Base-by-base conservation (phyloP, 2,888 invertebrate genomes). In the Stenichneumon culpator region DNA sequence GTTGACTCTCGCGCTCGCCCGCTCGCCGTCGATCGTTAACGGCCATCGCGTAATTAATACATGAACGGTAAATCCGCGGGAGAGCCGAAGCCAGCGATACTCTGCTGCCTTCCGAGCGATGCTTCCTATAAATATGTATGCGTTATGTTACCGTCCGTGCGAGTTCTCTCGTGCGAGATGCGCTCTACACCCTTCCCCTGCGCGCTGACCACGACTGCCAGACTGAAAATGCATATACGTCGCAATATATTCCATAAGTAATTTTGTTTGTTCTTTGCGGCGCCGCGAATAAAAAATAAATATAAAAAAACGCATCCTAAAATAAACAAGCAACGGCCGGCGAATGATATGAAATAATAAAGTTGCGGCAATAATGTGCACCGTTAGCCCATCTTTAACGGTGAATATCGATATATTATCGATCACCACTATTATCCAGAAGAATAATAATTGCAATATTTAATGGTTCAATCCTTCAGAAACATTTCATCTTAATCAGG, bases 121-220 rank as follows among this genome's bases (percentile, higher is more conserved):
- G 85, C 83, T 86, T 84, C 87, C 89, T 86, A 91, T 92, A 91
- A 92, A 92, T 92, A 93, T 92, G 90, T 90, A 92, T 91, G 89
- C 86, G 82, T 89, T 88, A 88, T 89, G 89, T 90, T 89, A 88
- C 89, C 87, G 86, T 86, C 85, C 79, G 81, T 69, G 87, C 84
- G 78, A 28, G n/a, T 54, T 60, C 44, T 73, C 60, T 28, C 63
- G 65, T 19, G 74, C 74, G 65, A 65, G 52, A 36, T 22, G 32
- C 25, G 47, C 63, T 50, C 74, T 65, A 52, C 75, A 52, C 75
- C 75, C 65, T 65, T 22, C 65, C 52, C 3, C 75, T 22, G 65
- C 47, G 47, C 47, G 36, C 50, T 36, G 75, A 75, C 47, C 65
- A 65, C 75, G 63, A 67, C 36, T 19, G 14, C 65, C 50, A 22